Base-by-base conservation (phyloP, 2,888 invertebrate genomes). In the Pyrrhia umbra region DNA sequence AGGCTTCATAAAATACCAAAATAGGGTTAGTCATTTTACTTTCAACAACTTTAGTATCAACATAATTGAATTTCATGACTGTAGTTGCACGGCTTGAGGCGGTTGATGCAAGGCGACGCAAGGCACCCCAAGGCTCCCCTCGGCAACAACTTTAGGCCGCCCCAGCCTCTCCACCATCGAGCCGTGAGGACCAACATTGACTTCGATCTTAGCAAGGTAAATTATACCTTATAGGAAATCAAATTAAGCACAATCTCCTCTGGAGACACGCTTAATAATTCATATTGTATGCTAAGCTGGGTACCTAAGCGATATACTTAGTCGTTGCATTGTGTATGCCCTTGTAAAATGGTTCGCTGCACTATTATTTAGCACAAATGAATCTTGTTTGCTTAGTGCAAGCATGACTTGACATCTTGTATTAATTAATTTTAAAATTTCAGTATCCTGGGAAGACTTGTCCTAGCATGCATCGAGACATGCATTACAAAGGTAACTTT, bases 141-240 rank as follows among this genome's bases (percentile, higher is more conserved):
- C 89, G 98, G 98, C 82, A 98, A 98, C 95, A 99, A 99, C 95
- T 98, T 97, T 94, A 96, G 99, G 86, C 99, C 99, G 63, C 97
- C 98, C 50, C 98, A 98, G 93, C 97, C 98, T 57, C 96, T 99
- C 70, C 97, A 99, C 93, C 98, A 99, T 94, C 96, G 99, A 82
- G 97, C 99, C 61, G 97, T 99, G 79, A 96, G 99, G 91, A 99
- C 99, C 81, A 99, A 99, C 95, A 99, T 99, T 92, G 98, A 99
- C 95, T 99, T 99, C 94, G 97, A 97, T 90, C 96, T 97, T 85
- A 97, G 96, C 95, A 96, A 97, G 95, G 96, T 96, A 88, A 83
- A 63, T 69, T 71, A 71, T 61, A 80, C 82, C 76, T 67, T 79
- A 82, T 50, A 18, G 18, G 8, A 67, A 58, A 71, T 63, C 34